These are phyloP conservation scores for Rosalia funebris DNA, from an alignment of 2,888 invertebrate species.

Conservation along the genomic window DNA sequence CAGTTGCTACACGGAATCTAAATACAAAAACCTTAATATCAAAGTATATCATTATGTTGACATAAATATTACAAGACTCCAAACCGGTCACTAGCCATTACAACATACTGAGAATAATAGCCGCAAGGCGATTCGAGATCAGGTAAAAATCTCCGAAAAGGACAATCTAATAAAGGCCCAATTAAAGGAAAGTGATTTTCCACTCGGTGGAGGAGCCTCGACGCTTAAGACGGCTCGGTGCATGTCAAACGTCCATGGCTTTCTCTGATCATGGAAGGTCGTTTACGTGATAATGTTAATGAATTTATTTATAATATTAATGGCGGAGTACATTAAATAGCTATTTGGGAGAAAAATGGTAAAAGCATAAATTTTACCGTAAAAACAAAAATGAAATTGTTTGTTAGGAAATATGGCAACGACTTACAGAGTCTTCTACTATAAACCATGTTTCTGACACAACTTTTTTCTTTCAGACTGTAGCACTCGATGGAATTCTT, in stretches of 20 bases:
- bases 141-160: slow-evolving; percentile 2
- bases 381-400: too few species aligned
- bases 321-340: too few species aligned
- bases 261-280: too few species aligned
- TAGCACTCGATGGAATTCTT: too few species aligned
- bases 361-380: too few species aligned
- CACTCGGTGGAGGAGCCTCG: neutral
- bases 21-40: neutral
- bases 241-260: neutral
- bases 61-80: neutral
- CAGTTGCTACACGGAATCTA: neutral
- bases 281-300: too few species aligned
- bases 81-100: neutral
- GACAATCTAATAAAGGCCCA: neutral
- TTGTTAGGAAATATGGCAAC: too few species aligned
- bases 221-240: neutral
- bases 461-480: too few species aligned
- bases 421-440: too few species aligned
- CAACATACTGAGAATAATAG: neutral
- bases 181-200: slow-evolving; percentile 3
- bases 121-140: neutral
- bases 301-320: too few species aligned
- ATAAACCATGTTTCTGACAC: too few species aligned
- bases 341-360: too few species aligned
- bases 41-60: neutral